A percentile compares a stretch with the other conserved stretches of the same genome.
Evolutionary conservation across 2,888 invertebrate genomes (phyloP).

Genomic region (Stenodera caucasica): DNA sequence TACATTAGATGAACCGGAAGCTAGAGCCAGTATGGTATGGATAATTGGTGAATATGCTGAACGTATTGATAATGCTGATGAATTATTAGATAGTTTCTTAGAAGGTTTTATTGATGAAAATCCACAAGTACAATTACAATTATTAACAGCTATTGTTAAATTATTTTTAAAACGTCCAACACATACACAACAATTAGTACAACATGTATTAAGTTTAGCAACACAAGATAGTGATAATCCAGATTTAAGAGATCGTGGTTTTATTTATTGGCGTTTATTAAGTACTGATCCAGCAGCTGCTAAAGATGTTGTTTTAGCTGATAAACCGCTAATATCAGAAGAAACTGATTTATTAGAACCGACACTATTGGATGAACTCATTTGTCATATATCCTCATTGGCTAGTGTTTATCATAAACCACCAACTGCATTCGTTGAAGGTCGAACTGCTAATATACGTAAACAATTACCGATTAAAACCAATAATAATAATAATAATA

Average conservation of each 20-base stretch:
- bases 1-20: slow-evolving; percentile 98
- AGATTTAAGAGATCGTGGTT: slow-evolving; percentile 95
- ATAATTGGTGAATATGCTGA: slow-evolving; percentile 98
- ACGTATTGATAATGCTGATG: slow-evolving; percentile 98
- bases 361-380: slow-evolving; percentile 94
- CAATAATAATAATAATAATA: slow-evolving; percentile 39
- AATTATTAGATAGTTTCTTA: slow-evolving; percentile 94
- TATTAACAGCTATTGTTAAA: slow-evolving; percentile 98
- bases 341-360: slow-evolving; percentile 98
- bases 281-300: slow-evolving; percentile 99
- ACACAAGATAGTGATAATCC: slow-evolving; percentile 98
- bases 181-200: slow-evolving; percentile 97
- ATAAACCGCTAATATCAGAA: slow-evolving; percentile 98
- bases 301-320: slow-evolving; percentile 97
- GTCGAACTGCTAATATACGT: slow-evolving; percentile 66
- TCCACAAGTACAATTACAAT: slow-evolving; percentile 75
- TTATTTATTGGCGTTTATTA: slow-evolving; percentile 98
- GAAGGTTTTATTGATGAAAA: slow-evolving; percentile 67
- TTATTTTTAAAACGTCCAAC: slow-evolving; percentile 97
- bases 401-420: slow-evolving; percentile 99
- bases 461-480: slow-evolving; percentile 72
- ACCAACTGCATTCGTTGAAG: slow-evolving; percentile 97
- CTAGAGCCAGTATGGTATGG: slow-evolving; percentile 97
- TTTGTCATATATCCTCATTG: slow-evolving; percentile 96
- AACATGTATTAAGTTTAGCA: slow-evolving; percentile 88